These are phyloP conservation scores for Noturus placidus DNA, from an alignment of 2,113 vertebrate species.

Conservation along the genomic window DNA sequence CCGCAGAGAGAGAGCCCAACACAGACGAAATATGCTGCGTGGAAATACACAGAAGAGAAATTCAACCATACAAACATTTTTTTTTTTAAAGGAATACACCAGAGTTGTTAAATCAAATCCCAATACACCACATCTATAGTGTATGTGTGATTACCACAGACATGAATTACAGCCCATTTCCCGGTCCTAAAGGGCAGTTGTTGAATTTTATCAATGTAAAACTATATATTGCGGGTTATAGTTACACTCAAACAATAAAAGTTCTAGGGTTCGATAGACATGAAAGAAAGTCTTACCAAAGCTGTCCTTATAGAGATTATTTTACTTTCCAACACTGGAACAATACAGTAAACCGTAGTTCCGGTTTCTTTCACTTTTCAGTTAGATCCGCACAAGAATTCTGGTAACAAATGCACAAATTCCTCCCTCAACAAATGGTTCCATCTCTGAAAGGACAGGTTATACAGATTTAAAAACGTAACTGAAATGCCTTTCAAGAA, in stretches of 20 bases:
- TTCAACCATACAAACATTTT: not conserved
- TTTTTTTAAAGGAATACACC: not conserved
- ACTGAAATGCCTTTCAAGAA: not conserved
- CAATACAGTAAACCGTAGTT: not conserved
- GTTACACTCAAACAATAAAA: not conserved
- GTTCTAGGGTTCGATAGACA: not conserved
- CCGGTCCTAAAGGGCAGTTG: not conserved
- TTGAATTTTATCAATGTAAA: not conserved
- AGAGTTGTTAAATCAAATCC: not conserved
- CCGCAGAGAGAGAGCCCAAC: slow-evolving; percentile 71
- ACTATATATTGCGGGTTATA: not conserved
- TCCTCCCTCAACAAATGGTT: not conserved
- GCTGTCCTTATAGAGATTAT: not conserved
- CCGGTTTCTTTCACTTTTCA: not conserved
- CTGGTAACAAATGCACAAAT: not conserved
- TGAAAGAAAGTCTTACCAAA: not conserved
- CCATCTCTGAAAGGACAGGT: not conserved
- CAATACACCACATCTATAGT: too few species aligned
- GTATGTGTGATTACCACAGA: not conserved
- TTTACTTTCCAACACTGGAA: not conserved
- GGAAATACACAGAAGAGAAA: slow-evolving; percentile 36
- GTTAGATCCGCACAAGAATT: not conserved
- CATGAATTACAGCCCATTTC: not conserved
- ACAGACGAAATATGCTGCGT: slow-evolving; percentile 77
- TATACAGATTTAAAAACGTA: not conserved